Conservation (phyloP, 2,113 vertebrate species). For the Vidua chalybeata region DNA sequence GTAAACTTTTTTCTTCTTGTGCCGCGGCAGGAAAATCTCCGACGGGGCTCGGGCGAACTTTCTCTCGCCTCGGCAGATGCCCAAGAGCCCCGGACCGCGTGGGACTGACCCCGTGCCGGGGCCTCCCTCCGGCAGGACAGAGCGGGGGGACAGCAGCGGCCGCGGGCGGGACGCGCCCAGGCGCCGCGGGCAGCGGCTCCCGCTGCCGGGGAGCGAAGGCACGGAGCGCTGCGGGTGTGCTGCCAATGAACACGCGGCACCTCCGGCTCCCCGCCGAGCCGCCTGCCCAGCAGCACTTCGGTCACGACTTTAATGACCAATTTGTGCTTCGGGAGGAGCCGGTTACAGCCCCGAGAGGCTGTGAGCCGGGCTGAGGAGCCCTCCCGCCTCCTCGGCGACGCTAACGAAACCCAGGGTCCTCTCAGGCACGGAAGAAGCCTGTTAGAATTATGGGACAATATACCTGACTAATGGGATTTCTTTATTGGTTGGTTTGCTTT, state of each 20-base stretch:
- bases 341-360: not conserved
- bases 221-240: rapidly evolving
- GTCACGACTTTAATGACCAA: rapidly evolving
- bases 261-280: rapidly evolving
- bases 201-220: not conserved
- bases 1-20: rapidly evolving
- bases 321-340: not conserved
- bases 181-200: not conserved
- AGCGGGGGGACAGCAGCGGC: not conserved
- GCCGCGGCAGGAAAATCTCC: not conserved
- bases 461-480: not conserved
- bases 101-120: not conserved
- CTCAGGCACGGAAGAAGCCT: not conserved
- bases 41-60: not conserved
- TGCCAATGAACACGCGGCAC: rapidly evolving
- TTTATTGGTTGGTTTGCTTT: not conserved
- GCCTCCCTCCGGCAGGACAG: not conserved
- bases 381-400: not conserved
- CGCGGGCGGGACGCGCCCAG: not conserved
- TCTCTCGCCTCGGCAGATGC: not conserved
- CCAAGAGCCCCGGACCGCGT: not conserved
- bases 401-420: not conserved
- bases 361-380: not conserved
- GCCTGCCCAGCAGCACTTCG: not conserved
- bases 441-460: not conserved